Conservation (phyloP, 2,888 invertebrate genomes). For the Germaria angustata region DNA sequence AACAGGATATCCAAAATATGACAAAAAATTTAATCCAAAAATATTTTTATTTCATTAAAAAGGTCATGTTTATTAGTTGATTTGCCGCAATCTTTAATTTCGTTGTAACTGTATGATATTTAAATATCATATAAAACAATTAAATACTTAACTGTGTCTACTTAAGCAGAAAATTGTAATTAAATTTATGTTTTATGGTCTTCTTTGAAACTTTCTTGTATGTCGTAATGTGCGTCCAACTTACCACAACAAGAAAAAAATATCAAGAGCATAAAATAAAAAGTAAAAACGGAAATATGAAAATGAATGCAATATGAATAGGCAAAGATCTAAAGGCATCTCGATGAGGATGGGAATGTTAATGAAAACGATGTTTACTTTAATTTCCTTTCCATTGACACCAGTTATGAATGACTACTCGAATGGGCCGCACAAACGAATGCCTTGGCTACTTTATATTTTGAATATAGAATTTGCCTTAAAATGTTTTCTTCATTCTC, state of each 20-base stretch:
- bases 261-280: background rate
- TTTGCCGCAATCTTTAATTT: too few species aligned
- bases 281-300: background rate
- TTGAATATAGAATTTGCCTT: background rate
- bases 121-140: constrained; percentile 7
- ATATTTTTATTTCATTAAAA: too few species aligned
- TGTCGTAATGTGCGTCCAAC: background rate
- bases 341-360: background rate
- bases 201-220: constrained; percentile 29
- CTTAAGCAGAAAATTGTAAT: constrained; percentile 60
- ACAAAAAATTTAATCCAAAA: too few species aligned
- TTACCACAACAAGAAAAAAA: background rate
- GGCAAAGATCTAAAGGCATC: constrained; percentile 33
- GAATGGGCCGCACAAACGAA: background rate
- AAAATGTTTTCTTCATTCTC: background rate
- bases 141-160: constrained; percentile 46
- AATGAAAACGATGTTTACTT: constrained; percentile 43
- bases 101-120: background rate
- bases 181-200: constrained; percentile 53
- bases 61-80: too few species aligned
- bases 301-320: constrained; percentile 31
- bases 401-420: constrained; percentile 17
- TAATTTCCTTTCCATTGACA: constrained; percentile 40
- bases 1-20: too few species aligned
- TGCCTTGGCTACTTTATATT: constrained; percentile 17